Base-by-base conservation (phyloP, 2,113 vertebrate species). In the Macroglossus sobrinus region DNA sequence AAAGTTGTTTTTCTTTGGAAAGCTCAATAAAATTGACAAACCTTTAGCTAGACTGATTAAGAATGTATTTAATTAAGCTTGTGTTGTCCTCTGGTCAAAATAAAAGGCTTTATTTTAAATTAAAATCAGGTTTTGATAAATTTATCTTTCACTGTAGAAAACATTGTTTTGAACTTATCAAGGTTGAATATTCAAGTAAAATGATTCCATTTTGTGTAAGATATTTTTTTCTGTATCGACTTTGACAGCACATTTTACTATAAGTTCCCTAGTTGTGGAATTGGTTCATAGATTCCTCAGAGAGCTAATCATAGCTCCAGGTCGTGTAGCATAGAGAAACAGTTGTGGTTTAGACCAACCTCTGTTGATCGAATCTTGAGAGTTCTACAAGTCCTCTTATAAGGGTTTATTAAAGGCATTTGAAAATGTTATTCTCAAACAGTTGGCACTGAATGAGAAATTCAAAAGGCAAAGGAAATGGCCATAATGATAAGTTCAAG, bases 171-270 rank as follows among this genome's bases (percentile, higher is more conserved):
- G 96, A 89, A 68, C 87, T 75, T 38, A 61, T 91, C 50, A 63
- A 69, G 24, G 75, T 75, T 53, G 30, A 82, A 30, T 87, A 47
- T 59, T 61, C 50, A 57, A 76, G 61, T 69, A 68, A 45, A 90
- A 47, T 55, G 76, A n/a, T 97, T 98, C 97, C 96, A 74, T 97
- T 95, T 89, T 47, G 63, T 57, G 38, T 74, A 69, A 61, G 30
- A 21, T 24, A 21, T 13, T n/a, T 66, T 79, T 55, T 68, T 64
- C 64, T 64, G 40, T 50, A n/a, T 45, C 85, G 24, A 59, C 84
- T 95, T 96, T 94, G 96, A 92, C 78, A 45, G 96, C 97, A 96
- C 95, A 93, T 98, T 97, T 96, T 96, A 66, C 82, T 97, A 33
- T 53, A 28, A 98, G 95, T 97, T 95, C 55, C 76, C 47, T 90